These are phyloP conservation scores for Apistogramma diplotaenia DNA, from an alignment of 2,113 vertebrate genomes.

Conservation along the genomic window DNA sequence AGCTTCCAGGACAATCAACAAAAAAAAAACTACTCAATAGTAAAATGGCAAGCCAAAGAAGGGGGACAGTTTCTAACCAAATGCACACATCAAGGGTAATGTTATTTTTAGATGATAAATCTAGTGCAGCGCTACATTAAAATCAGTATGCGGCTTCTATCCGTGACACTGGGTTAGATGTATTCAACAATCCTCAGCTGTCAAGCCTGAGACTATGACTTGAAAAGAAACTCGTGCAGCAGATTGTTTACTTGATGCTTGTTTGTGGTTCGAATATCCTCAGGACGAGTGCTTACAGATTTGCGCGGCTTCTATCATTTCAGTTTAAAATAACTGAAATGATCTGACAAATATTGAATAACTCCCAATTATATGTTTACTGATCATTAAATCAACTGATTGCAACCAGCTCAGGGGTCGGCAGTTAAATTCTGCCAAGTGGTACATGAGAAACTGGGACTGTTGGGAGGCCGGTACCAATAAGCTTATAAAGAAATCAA, in stretches of 20 bases:
- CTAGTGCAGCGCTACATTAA: neutral
- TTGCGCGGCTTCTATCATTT: neutral
- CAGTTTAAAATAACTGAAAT: neutral
- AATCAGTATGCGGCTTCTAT: neutral
- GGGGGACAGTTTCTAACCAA: neutral
- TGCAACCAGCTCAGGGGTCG: neutral
- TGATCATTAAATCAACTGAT: neutral
- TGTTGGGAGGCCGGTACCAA: neutral
- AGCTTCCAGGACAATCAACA: neutral
- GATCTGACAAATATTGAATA: neutral
- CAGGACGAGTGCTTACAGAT: neutral
- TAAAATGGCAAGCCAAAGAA: neutral
- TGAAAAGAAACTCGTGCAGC: neutral
- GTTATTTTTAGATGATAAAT: neutral
- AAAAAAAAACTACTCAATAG: neutral
- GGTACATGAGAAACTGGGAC: neutral
- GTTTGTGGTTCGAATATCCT: rapidly evolving
- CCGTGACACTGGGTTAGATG: neutral
- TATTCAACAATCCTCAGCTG: neutral
- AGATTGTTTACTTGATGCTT: neutral
- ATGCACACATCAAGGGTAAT: neutral
- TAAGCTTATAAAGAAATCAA: neutral
- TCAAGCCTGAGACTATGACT: neutral
- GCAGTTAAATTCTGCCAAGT: neutral
- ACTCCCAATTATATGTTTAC: neutral